Percentiles rank a stretch among this genome's conserved stretches.
Evolutionary conservation across 2,113 vertebrate genomes (phyloP).

Genomic region (Rhabdomys dilectus): DNA sequence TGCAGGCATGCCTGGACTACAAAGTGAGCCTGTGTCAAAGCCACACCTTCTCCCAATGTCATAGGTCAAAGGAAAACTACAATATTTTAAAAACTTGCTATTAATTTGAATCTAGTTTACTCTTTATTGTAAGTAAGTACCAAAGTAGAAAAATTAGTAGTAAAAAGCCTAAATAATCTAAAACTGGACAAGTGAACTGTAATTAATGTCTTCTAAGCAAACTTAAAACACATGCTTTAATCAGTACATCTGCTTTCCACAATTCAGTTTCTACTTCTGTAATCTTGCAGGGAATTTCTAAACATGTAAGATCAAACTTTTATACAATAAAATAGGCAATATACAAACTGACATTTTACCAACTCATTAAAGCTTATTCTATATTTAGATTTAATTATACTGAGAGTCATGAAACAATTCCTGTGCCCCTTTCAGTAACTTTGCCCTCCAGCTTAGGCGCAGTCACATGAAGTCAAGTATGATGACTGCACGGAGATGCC

Average conservation of each 20-base stretch:
- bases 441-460: constrained; percentile 10
- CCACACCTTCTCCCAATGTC: background rate
- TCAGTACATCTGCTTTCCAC: background rate
- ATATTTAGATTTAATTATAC: constrained; percentile 40
- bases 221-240: constrained; percentile 28
- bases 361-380: background rate
- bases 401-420: constrained; percentile 47
- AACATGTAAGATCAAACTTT: constrained; percentile 10
- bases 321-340: background rate
- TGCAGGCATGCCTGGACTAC: background rate
- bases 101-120: constrained; percentile 28
- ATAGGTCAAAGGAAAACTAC: constrained; percentile 43
- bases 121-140: constrained; percentile 22
- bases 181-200: background rate
- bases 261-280: constrained; percentile 33
- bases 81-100: constrained; percentile 33
- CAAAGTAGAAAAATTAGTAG: background rate
- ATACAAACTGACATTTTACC: constrained; percentile 8
- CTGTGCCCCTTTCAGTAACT: constrained; percentile 25
- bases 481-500: background rate
- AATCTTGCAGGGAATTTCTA: background rate
- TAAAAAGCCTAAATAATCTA: constrained; percentile 21
- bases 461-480: background rate
- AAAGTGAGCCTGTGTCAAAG: background rate
- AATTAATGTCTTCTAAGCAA: constrained; percentile 49